These are phyloP conservation scores for Apeltes quadracus DNA, from an alignment of 2,113 vertebrate species.

Conservation along the genomic window DNA sequence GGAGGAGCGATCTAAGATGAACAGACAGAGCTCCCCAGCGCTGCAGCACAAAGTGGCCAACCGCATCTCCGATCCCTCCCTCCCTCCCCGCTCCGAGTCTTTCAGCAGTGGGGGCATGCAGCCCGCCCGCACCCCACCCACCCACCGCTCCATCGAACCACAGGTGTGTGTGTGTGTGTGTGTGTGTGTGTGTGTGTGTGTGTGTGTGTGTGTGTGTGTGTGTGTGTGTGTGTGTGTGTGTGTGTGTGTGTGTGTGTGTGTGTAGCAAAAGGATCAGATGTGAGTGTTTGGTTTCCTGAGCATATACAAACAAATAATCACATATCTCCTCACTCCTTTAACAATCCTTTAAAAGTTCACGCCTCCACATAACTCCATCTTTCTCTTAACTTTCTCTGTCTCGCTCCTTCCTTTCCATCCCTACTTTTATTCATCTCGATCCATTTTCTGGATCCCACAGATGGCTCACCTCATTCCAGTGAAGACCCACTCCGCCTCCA, in stretches of 20 bases:
- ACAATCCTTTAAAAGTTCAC: constrained; percentile 1
- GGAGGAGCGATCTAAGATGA: constrained; percentile 95
- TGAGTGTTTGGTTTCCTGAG: not conserved
- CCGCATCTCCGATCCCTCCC: constrained; percentile 92
- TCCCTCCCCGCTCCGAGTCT: constrained; percentile 94
- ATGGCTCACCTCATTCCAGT: constrained; percentile 92
- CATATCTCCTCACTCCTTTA: not conserved
- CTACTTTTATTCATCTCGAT: not conserved
- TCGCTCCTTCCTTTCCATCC: not conserved
- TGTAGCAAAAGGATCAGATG: too few relatives aligned
- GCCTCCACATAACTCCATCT: not conserved
- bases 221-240: constrained; percentile 75
- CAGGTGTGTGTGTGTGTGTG: constrained; percentile 84
- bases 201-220: too few relatives aligned
- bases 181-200: constrained; percentile 7
- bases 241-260: constrained; percentile 11
- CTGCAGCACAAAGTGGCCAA: constrained; percentile 94
- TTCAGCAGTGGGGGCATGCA: constrained; percentile 95
- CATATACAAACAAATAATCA: constrained; percentile 3
- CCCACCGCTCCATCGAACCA: constrained; percentile 90
- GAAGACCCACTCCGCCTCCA: constrained; percentile 89
- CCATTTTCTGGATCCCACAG: constrained; percentile 63
- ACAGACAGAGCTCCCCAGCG: constrained; percentile 94
- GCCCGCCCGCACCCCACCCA: constrained; percentile 88
- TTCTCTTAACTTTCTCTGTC: not conserved